A percentile compares a stretch with the other conserved stretches of the same genome.
These are phyloP conservation scores for Gulo gulo DNA, from an alignment of 2,113 vertebrate genomes.

Conservation along the genomic window DNA sequence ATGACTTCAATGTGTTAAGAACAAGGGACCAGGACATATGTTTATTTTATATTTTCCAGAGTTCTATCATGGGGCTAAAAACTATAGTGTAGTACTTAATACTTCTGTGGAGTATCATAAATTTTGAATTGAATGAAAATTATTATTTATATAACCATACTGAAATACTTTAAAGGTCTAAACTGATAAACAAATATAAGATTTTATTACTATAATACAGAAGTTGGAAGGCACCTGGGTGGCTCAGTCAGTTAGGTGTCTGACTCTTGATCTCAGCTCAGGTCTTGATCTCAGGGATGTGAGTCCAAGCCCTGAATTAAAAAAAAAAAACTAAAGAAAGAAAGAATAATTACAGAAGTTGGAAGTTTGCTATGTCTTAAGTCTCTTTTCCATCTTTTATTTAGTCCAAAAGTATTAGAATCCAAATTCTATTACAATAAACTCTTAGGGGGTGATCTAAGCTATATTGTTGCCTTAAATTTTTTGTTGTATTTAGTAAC, in stretches of 20 bases:
- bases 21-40: not conserved
- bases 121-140: slow-evolving; percentile 9
- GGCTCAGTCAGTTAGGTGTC: not conserved
- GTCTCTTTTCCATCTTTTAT: not conserved
- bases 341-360: not conserved
- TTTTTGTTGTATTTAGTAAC: not conserved
- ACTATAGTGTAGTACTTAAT: not conserved
- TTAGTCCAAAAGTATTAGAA: not conserved
- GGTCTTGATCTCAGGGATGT: not conserved
- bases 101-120: not conserved
- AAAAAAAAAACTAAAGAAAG: not conserved
- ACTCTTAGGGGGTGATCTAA: not conserved
- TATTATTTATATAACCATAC: not conserved
- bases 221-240: not conserved
- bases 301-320: not conserved
- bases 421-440: not conserved
- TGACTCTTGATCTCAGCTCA: not conserved
- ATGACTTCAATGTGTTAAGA: not conserved
- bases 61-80: not conserved
- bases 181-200: not conserved
- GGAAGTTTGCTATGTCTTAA: not conserved
- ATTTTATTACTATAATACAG: not conserved
- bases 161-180: not conserved
- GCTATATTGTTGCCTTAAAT: not conserved
- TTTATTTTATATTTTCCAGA: not conserved